Percentiles rank a stretch among this genome's conserved stretches.
These are phyloP conservation scores for Drosophila chauvacae DNA, from an alignment of 1,140 invertebrate genomes.

Conservation along the genomic window DNA sequence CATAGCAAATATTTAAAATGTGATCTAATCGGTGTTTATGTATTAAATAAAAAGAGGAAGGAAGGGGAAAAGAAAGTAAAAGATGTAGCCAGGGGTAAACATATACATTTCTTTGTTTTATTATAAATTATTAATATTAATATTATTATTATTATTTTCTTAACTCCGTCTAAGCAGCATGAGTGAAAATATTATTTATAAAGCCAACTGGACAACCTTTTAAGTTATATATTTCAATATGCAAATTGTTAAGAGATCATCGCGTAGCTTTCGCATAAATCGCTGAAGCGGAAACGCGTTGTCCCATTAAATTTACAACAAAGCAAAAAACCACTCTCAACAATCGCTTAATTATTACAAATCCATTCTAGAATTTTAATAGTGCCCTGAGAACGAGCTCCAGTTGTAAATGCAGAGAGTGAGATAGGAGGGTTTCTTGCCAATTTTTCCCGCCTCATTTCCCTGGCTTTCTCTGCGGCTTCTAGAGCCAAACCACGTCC, in stretches of 20 bases:
- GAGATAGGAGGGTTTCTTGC: slow-evolving; percentile 10
- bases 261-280: slow-evolving; percentile 16
- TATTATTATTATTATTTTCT: not conserved
- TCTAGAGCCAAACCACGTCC: slow-evolving; percentile 59
- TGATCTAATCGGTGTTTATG: slow-evolving; percentile 53
- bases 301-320: slow-evolving; percentile 30
- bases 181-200: not conserved
- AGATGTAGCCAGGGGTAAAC: not conserved
- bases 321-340: not conserved
- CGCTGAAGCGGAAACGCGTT: slow-evolving; percentile 27
- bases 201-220: not conserved
- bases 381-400: slow-evolving; percentile 18
- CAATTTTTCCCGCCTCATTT: slow-evolving; percentile 47
- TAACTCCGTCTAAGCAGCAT: rapidly evolving
- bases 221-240: slow-evolving; percentile 10
- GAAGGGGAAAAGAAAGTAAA: not conserved
- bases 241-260: slow-evolving; percentile 33
- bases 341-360: slow-evolving; percentile 34
- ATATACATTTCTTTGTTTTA: not conserved
- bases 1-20: slow-evolving; percentile 67
- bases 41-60: not conserved
- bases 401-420: slow-evolving; percentile 10
- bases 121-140: not conserved
- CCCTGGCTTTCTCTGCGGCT: slow-evolving; percentile 64
- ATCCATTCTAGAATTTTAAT: slow-evolving; percentile 33